A percentile compares a stretch with the other conserved stretches of the same genome.
Evolutionary conservation across 2,797 vertebrate genomes (phyloP).

Genomic region (Eospalax fontanierii): DNA sequence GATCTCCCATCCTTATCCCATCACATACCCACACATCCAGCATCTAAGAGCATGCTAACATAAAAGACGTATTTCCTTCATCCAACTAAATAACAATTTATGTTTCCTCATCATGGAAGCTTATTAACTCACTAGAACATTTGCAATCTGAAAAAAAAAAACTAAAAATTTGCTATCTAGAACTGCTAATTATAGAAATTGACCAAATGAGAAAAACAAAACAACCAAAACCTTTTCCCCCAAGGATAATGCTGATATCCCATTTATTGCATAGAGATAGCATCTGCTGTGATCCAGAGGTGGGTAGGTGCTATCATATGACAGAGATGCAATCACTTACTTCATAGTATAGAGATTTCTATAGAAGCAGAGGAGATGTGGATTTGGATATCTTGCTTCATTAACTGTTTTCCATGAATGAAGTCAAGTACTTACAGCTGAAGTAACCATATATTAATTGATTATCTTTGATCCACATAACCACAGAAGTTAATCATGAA

Average conservation of each 20-base stretch:
- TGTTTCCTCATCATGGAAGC: too few species aligned
- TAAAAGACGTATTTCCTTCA: not conserved
- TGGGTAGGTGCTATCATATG: not conserved
- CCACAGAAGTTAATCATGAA: not conserved
- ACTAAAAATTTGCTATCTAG: not conserved
- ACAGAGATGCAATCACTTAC: not conserved
- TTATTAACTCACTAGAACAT: not conserved
- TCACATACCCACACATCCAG: not conserved
- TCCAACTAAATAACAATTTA: not conserved
- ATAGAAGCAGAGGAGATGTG: not conserved
- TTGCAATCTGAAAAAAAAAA: not conserved
- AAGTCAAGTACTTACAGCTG: not conserved
- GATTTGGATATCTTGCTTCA: not conserved
- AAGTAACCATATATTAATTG: conserved; percentile 30
- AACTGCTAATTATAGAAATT: not conserved
- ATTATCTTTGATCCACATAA: not conserved
- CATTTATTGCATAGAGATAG: not conserved
- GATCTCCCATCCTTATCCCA: not conserved
- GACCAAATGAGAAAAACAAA: not conserved
- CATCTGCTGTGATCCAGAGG: not conserved
- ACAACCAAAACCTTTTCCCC: not conserved
- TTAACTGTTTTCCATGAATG: not conserved
- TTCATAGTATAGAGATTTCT: not conserved
- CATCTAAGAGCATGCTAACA: not conserved
- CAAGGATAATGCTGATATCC: not conserved